phyloP scores from a whole-genome alignment of 2,888 invertebrate genomes.

The Diachrysia chrysitis region DNA sequence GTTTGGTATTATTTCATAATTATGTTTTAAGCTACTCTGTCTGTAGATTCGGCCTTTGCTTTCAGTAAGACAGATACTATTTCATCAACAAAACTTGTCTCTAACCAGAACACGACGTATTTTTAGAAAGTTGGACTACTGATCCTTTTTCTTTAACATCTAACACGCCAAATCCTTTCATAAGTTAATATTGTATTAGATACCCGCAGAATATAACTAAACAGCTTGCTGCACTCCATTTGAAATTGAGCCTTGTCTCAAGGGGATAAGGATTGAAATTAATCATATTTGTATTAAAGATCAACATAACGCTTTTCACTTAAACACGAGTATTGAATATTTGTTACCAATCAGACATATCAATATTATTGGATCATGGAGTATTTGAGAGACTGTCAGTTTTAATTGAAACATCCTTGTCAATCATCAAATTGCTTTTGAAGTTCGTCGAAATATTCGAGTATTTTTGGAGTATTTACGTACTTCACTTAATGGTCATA shows the following conservation, averaged over 20 bases:
- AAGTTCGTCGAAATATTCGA: slow-evolving; percentile 48
- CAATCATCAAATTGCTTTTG: slow-evolving; percentile 58
- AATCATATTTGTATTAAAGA: background rate
- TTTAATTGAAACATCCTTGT: slow-evolving; percentile 73
- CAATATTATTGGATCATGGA: slow-evolving; percentile 73
- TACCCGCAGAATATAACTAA: slow-evolving; percentile 46
- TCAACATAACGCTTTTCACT: slow-evolving; percentile 56
- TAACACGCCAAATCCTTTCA: slow-evolving; percentile 46
- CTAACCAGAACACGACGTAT: background rate
- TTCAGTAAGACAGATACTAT: no score
- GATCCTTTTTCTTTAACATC: slow-evolving; percentile 21
- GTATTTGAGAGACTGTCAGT: slow-evolving; percentile 77
- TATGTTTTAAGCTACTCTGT: no score
- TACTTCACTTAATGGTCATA: slow-evolving; percentile 15
- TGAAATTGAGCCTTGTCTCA: slow-evolving; percentile 8
- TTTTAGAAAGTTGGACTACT: slow-evolving; percentile 13
- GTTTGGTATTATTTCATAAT: no score
- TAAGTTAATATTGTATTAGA: slow-evolving; percentile 26
- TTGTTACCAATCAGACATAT: slow-evolving; percentile 74
- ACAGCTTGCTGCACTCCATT: slow-evolving; percentile 3
- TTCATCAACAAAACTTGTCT: no score
- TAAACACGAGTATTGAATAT: slow-evolving; percentile 67
- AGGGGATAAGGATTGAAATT: slow-evolving; percentile 19
- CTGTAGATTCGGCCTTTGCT: no score
- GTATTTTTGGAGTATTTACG: slow-evolving; percentile 33